phyloP scores from a whole-genome alignment of 1,140 invertebrate genomes.

The Diorhabda sublineata region DNA sequence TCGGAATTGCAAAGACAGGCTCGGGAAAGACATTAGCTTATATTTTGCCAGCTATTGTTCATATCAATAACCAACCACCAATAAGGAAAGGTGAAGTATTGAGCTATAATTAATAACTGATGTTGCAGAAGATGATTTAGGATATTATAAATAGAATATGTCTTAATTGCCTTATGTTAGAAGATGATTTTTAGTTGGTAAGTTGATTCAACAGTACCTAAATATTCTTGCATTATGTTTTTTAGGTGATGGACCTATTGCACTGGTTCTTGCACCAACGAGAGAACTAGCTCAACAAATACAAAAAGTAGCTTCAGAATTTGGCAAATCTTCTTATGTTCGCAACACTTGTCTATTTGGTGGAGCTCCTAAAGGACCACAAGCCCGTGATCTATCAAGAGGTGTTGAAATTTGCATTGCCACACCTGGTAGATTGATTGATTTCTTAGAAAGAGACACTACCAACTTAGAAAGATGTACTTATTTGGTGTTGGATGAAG shows the following conservation, averaged over 20 bases:
- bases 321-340: conserved; percentile 78
- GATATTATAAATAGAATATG: too few species aligned
- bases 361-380: conserved; percentile 86
- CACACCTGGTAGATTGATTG: conserved; percentile 92
- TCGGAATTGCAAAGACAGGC: conserved; percentile 92
- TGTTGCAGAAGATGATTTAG: too few species aligned
- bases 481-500: conserved; percentile 87
- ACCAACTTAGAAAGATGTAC: conserved; percentile 85
- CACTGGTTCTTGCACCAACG: conserved; percentile 88
- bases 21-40: conserved; percentile 85
- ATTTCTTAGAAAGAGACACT: conserved; percentile 81
- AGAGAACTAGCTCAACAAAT: conserved; percentile 95
- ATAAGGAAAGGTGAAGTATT: conserved; percentile 48
- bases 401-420: conserved; percentile 92
- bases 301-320: conserved; percentile 86
- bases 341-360: conserved; percentile 92
- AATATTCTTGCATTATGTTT: too few species aligned
- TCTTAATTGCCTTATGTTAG: too few species aligned
- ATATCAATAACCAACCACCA: conserved; percentile 86
- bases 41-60: conserved; percentile 80
- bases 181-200: too few species aligned
- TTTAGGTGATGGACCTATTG: conserved; percentile 85
- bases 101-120: too few species aligned
- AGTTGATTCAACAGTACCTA: too few species aligned
- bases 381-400: conserved; percentile 79